Percentiles rank a stretch among this genome's conserved stretches.
Conservation (phyloP, 1,140 invertebrate species). For the Heterodera schachtii region DNA sequence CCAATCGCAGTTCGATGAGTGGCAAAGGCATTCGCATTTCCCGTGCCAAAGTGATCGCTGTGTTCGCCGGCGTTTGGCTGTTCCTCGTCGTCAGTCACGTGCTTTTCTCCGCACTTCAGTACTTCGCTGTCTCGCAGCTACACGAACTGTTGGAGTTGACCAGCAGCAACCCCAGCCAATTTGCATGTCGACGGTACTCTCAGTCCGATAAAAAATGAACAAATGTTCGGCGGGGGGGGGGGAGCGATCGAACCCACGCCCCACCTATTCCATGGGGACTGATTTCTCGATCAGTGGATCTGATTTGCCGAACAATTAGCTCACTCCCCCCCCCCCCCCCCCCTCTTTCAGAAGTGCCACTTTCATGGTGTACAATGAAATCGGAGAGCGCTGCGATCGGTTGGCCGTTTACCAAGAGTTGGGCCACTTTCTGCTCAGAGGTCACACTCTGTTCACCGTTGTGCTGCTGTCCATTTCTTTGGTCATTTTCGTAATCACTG, state of each 20-base stretch:
- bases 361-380: slow-evolving; percentile 56
- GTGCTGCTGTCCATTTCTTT: slow-evolving; percentile 59
- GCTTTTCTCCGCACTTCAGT: slow-evolving; percentile 60
- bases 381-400: slow-evolving; percentile 57
- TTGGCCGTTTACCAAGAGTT: slow-evolving; percentile 61
- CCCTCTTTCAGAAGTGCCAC: background rate
- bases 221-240: too few species aligned
- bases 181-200: slow-evolving; percentile 26
- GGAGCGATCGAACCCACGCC: too few species aligned
- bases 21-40: slow-evolving; percentile 63
- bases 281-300: too few species aligned
- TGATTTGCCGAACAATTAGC: too few species aligned
- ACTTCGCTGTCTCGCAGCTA: slow-evolving; percentile 57
- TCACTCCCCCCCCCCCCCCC: too few species aligned
- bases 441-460: slow-evolving; percentile 62
- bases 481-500: slow-evolving; percentile 56
- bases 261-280: too few species aligned
- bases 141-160: slow-evolving; percentile 53
- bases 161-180: slow-evolving; percentile 7
- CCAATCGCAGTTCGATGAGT: slow-evolving; percentile 56
- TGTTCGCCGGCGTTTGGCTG: slow-evolving; percentile 60
- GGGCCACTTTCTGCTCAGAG: slow-evolving; percentile 61
- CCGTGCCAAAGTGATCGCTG: slow-evolving; percentile 48
- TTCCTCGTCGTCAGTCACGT: slow-evolving; percentile 60
- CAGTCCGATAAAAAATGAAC: slow-evolving; percentile 25